Evolutionary conservation across 2,113 vertebrate genomes (phyloP), one percentile per base, ranked within the genome.

Genomic region (Garra rufa): DNA sequence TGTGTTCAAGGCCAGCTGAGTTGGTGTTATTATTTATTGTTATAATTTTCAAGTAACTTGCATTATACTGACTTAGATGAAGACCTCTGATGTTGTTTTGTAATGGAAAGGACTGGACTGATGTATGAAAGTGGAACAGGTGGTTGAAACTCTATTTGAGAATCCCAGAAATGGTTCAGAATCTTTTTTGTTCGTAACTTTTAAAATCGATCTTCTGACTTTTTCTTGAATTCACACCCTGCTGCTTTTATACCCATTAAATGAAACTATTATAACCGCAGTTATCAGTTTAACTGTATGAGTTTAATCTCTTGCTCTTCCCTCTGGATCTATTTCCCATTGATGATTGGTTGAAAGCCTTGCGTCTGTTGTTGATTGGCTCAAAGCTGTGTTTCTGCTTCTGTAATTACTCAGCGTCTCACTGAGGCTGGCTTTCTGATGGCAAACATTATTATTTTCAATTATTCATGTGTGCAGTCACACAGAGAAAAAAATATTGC

Each of bases 381-480:
- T 82, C 67, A 84, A 43, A 17, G 70, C 80, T 52, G 24, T 44
- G 74, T 74, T 46, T 84, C 65, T 38, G 24, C 15, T 28, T 26
- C 34, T 82, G 65, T 76, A 74, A 81, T 89, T 85, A 85, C 85
- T 61, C 41, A 30, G 65, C 15, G 24, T 76, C 75, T 46, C 63
- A 46, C 55, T 24, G 38, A 79, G 57, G 81, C 8, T 75, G 61
- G 79, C 82, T 67, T 82, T 67, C 74, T 48, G 43, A 80, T 84
- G 76, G 85, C 46, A 61, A 73, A 52, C 74, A 82, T 85, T 87
- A 85, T 81, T 76, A 83, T 82, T 78, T 82, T 82, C 83, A 86
- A 86, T 88, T 74, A 88, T 86, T 84, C 83, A 82, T 77, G 57
- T 41, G 83, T 75, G 73, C 82, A 80, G 79, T 84, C 81, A 63